phyloP scores from a whole-genome alignment of 2,797 vertebrate genomes.

The Coregonus suidteri region DNA sequence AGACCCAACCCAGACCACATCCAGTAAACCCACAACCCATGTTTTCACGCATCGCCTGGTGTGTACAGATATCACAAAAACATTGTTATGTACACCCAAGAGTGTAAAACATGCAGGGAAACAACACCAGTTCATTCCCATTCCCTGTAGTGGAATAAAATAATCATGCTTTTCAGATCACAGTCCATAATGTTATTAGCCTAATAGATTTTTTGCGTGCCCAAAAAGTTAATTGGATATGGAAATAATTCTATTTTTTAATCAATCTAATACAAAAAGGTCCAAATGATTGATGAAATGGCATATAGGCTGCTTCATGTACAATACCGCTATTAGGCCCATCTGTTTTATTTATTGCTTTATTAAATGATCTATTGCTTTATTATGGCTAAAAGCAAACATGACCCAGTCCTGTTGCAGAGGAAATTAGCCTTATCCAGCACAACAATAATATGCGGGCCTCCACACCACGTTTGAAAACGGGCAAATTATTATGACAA shows the following conservation, averaged over 20 bases:
- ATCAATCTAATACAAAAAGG: not conserved
- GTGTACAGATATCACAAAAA: not conserved
- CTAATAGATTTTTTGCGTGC: not conserved
- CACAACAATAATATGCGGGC: not conserved
- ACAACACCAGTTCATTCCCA: not conserved
- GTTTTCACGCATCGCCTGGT: constrained; percentile 6
- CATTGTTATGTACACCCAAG: not conserved
- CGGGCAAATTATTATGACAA: not conserved
- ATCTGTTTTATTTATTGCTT: not conserved
- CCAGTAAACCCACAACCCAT: constrained; percentile 6
- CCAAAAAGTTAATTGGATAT: not conserved
- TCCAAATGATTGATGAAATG: not conserved
- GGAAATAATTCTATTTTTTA: not conserved
- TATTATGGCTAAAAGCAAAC: not conserved
- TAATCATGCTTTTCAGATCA: not conserved
- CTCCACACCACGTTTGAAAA: not conserved
- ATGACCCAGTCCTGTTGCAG: not conserved
- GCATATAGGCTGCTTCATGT: not conserved
- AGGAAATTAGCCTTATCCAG: not conserved
- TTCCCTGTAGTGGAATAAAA: not conserved
- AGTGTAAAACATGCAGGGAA: not conserved
- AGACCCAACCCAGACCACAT: constrained; percentile 4
- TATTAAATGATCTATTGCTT: not conserved
- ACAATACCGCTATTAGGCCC: not conserved
- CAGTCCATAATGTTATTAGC: not conserved